These are phyloP conservation scores for Tridacna gigas DNA, from an alignment of 2,888 invertebrate genomes.

Conservation along the genomic window DNA sequence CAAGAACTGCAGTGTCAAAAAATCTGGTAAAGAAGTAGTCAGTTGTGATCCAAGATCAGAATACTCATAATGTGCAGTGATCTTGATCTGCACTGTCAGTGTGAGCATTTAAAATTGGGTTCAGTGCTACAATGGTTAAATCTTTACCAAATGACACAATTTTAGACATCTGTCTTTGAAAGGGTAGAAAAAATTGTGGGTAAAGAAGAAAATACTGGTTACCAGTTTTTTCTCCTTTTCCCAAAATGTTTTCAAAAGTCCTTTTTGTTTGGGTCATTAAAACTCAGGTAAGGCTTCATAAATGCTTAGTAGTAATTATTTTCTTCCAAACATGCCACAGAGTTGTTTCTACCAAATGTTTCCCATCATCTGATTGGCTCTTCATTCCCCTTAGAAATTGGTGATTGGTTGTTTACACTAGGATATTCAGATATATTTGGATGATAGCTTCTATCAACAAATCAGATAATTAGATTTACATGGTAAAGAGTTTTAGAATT, in stretches of 20 bases:
- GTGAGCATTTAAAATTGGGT: too few relatives aligned
- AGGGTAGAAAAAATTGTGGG: too few relatives aligned
- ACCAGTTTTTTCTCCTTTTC: not conserved
- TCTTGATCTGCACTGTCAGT: too few relatives aligned
- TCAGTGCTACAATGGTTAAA: too few relatives aligned
- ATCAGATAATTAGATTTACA: slow-evolving; percentile 19
- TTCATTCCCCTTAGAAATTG: not conserved
- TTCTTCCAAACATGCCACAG: too few relatives aligned
- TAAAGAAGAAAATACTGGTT: not conserved
- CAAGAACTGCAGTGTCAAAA: too few relatives aligned
- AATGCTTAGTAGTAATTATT: not conserved
- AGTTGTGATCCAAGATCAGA: too few relatives aligned
- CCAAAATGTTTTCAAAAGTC: not conserved
- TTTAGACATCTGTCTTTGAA: too few relatives aligned
- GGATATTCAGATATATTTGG: not conserved
- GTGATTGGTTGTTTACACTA: slow-evolving; percentile 20
- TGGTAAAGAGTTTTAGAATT: not conserved
- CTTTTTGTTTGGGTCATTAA: not conserved
- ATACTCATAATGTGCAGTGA: too few relatives aligned
- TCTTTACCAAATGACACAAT: too few relatives aligned
- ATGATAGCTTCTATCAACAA: slow-evolving; percentile 25
- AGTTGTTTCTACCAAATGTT: slow-evolving; percentile 12
- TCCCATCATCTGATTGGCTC: slow-evolving; percentile 7
- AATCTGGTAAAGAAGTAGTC: too few relatives aligned
- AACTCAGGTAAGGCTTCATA: not conserved